Conservation (phyloP, 2,797 vertebrate genomes). For the Helicolenus hilgendorfi region DNA sequence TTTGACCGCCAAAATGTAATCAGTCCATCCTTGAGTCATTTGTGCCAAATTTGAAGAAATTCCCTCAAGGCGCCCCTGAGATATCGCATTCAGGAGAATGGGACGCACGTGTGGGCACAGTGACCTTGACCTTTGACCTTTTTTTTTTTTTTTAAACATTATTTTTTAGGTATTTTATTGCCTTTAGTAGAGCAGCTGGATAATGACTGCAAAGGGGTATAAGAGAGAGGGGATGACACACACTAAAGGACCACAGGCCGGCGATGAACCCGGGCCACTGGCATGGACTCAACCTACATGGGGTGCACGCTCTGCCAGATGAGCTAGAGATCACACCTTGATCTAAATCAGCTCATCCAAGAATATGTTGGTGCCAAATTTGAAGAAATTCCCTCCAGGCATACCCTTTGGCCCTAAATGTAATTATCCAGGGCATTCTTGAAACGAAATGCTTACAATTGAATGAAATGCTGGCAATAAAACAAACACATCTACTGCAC, state of each 20-base stretch:
- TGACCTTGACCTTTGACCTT: no score
- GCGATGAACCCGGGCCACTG: no score
- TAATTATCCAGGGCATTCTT: neutral
- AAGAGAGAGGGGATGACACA: no score
- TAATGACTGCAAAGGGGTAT: no score
- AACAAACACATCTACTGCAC: neutral
- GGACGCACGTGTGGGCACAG: neutral
- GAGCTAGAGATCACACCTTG: no score
- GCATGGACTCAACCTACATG: no score
- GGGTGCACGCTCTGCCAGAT: no score
- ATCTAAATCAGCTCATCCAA: neutral
- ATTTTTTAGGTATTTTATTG: no score
- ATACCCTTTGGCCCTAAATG: neutral
- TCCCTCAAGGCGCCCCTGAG: neutral
- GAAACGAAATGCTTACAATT: neutral
- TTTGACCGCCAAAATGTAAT: neutral
- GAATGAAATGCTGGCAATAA: neutral
- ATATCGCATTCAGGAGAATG: neutral
- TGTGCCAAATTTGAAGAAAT: neutral
- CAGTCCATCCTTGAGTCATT: neutral
- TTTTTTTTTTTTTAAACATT: no score
- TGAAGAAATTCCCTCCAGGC: neutral
- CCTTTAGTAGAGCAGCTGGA: no score
- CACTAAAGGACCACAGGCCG: no score
- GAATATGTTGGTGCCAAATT: neutral